Conservation (phyloP, 2,888 invertebrate genomes). For the Ichneumon xanthorius region DNA sequence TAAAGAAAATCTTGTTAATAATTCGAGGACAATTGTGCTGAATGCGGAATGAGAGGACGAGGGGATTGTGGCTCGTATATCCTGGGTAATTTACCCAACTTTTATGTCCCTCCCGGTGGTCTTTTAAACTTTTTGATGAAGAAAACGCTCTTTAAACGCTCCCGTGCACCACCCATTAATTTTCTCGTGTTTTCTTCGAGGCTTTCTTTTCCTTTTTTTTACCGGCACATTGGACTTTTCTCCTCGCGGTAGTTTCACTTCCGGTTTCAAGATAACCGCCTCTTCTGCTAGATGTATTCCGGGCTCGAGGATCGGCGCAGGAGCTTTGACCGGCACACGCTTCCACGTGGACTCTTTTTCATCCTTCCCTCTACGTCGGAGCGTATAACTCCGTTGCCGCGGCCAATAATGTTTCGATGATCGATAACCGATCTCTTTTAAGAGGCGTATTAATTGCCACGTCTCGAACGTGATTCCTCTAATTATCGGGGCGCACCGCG, state of each 20-base stretch:
- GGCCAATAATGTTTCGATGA: conserved; percentile 75
- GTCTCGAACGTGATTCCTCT: conserved; percentile 75
- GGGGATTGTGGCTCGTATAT: background rate
- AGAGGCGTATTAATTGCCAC: conserved; percentile 78
- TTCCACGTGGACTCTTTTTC: conserved; percentile 28
- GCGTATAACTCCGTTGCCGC: conserved; percentile 50
- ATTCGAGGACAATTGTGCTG: conserved; percentile 16
- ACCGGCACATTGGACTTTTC: conserved; percentile 13
- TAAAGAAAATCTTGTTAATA: conserved; percentile 2
- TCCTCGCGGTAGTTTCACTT: conserved; percentile 52
- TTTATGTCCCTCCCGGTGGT: conserved; percentile 9
- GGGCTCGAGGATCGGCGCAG: conserved; percentile 3
- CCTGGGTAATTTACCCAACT: conserved; percentile 11
- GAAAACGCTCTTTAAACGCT: conserved; percentile 18
- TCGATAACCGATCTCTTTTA: conserved; percentile 77
- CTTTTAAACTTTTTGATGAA: conserved; percentile 29
- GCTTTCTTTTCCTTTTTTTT: background rate
- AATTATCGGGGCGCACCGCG: conserved; percentile 75
- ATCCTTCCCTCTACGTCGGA: conserved; percentile 36
- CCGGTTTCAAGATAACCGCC: conserved; percentile 40
- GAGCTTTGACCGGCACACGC: background rate
- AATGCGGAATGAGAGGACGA: conserved; percentile 12
- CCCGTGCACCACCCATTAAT: conserved; percentile 32
- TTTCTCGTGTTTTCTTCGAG: conserved; percentile 25
- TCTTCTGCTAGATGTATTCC: conserved; percentile 14